Evolutionary conservation across 2,888 invertebrate genomes (phyloP), one percentile per base, ranked within the genome.

Genomic region (Idaea biselata): DNA sequence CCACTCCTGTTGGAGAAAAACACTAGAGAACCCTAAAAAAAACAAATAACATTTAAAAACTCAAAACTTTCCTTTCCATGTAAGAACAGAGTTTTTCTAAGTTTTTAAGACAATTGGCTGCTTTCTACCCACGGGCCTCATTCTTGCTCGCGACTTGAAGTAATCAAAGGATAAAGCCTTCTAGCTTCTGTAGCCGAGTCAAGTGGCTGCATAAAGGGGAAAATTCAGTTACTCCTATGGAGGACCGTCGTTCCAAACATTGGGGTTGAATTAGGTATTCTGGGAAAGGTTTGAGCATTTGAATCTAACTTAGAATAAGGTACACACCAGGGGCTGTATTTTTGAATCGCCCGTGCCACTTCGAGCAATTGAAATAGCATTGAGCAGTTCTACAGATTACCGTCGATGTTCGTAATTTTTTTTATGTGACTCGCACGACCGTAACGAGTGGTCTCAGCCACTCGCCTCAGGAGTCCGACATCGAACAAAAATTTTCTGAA

Each of bases 151-250:
- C 73, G 71, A 78, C 76, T 78, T 79, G 84, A 80, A 81, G 87
- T 85, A 89, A 88, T 89, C 87, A 87, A 84, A 86, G 84, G 84
- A 84, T 83, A 86, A 82, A 83, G 82, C 85, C 85, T 84, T 82
- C 81, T 83, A 82, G 84, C 85, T 84, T 82, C 81, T 83, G 84
- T 75, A 82, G 78, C 78, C 66, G 74, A 87, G 83, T 81, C 84
- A 83, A 88, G 87, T 86, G 83, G 84, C 81, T 83, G 84, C 83
- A 85, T 87, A 84, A 84, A 86, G 86, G 82, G 80, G 83, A 78
- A 86, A 88, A 90, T 90, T 90, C 89, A 90, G 88, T 90, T 89
- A 89, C 88, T 81, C 70, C 83, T 82, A 81, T 78, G 79, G 82
- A 82, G 82, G 82, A 83, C 83, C 14, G 83, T 76, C 79, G 84